Percentiles rank a stretch among this genome's conserved stretches.
Evolutionary conservation across 2,113 vertebrate genomes (phyloP).

Genomic region (Benitochromis conjunctus): DNA sequence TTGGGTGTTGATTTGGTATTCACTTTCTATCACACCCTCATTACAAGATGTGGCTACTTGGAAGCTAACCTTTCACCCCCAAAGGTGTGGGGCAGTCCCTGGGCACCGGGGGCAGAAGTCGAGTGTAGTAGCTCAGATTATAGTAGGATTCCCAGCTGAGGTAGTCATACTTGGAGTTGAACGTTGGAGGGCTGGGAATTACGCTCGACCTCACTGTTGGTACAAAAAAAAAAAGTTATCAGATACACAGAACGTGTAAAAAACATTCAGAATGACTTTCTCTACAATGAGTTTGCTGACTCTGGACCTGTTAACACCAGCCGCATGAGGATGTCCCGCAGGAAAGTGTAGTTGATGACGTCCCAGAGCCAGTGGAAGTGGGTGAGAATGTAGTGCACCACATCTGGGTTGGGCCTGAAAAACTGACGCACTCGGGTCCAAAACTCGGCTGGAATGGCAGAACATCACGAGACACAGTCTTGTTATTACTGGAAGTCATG

Average conservation of each 20-base stretch:
- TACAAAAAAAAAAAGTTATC: not conserved
- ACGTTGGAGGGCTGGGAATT: conserved; percentile 92
- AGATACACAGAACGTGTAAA: not conserved
- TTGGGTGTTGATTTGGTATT: not conserved
- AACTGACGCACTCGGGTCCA: conserved; percentile 77
- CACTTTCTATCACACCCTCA: not conserved
- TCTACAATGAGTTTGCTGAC: not conserved
- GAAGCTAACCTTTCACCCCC: conserved; percentile 83
- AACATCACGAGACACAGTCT: not conserved
- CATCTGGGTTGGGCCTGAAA: conserved; percentile 80
- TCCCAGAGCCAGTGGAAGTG: conserved; percentile 89
- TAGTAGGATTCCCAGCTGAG: conserved; percentile 93
- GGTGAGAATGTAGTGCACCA: conserved; percentile 83
- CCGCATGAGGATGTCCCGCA: conserved; percentile 82
- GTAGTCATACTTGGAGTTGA: conserved; percentile 85
- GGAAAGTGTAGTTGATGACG: conserved; percentile 83
- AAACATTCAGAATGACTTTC: not conserved
- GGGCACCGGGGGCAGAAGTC: conserved; percentile 86
- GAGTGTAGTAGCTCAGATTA: conserved; percentile 92
- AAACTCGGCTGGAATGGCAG: conserved; percentile 75
- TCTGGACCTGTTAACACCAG: conserved; percentile 82
- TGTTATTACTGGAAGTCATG: not conserved
- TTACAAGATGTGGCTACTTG: not conserved
- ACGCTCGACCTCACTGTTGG: conserved; percentile 81
- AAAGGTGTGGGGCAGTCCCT: conserved; percentile 85